Evolutionary conservation across 2,888 invertebrate genomes (phyloP), one percentile per base, ranked within the genome.

Genomic region (Leptopilina drosophilae): DNA sequence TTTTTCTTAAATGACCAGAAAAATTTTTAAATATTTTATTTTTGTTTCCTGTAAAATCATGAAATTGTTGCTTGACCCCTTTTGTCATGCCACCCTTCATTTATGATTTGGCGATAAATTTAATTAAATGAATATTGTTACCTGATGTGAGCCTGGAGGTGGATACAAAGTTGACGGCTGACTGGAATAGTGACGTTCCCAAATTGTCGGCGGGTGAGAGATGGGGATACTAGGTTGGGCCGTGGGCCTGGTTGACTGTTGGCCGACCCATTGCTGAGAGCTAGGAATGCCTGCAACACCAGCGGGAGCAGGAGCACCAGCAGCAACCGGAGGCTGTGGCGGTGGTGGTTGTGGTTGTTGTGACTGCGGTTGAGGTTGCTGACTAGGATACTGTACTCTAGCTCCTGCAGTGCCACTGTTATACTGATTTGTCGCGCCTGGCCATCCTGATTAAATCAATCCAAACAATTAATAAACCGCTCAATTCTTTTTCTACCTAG

Each of bases 391-490:
- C 64, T 88, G 90, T 83, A 90, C 87, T 81, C 91, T 87, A 80
- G 86, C 89, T 75, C 87, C 90, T 80, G 86, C 88, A 80, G 87
- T 88, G 82, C 87, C 90, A 81, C 88, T 89, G 84, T 88, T 90
- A 88, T 90, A 92, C 88, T 90, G 91, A 87, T 93, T 94, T 86
- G 91, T 91, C 84, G 94, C 94, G 87, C 94, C 94, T 86, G 95
- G 94, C 95, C 95, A 95, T 89, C 94, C 94, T 92, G 11, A 94
- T 79, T 67, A 88, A 12, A 56, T 5, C 15, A 5, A 40, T 6
- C 20, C 2, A 15, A 64, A 46, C 20, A 26, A 46, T 49, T 64
- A 9, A 8, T 42, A 33, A 33, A 33, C 33, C 33, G 33, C 33
- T 33, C 33, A 4, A 33, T 33, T 33, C 33, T 33, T 33, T 33